Evolutionary conservation across 2,797 vertebrate species (phyloP).

Genomic region (Ptychobarbus kaznakovi): DNA sequence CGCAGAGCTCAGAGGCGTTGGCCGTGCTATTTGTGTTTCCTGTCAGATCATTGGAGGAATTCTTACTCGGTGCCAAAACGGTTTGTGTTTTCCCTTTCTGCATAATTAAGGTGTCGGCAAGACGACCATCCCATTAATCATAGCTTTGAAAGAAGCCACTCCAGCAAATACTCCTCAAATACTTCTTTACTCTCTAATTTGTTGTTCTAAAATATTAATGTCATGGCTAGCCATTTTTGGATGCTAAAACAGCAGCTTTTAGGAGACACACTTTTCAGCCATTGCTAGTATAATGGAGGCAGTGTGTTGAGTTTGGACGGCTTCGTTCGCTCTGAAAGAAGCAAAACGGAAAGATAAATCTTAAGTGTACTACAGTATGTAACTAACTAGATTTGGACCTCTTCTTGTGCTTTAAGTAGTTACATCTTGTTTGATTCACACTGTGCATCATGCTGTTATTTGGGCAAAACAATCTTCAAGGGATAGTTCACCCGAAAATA

Average conservation of each 20-base stretch:
- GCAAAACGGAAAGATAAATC: neutral
- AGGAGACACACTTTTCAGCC: conserved; percentile 27
- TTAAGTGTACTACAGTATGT: too few species aligned
- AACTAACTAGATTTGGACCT: neutral
- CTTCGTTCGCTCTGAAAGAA: conserved; percentile 6
- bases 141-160: conserved; percentile 53
- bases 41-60: conserved; percentile 58
- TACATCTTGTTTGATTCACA: neutral
- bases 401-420: neutral
- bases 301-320: conserved; percentile 56
- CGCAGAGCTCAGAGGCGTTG: neutral
- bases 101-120: conserved; percentile 73
- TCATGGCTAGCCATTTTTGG: conserved; percentile 49
- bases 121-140: conserved; percentile 68
- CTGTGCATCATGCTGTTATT: neutral
- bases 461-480: neutral
- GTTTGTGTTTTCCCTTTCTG: conserved; percentile 67
- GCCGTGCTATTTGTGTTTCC: conserved; percentile 53
- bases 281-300: conserved; percentile 50
- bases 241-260: conserved; percentile 9
- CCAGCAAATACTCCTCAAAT: conserved; percentile 60
- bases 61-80: conserved; percentile 63
- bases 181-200: conserved; percentile 62
- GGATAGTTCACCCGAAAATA: neutral
- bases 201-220: conserved; percentile 56